Conservation (phyloP, 2,113 vertebrate genomes). For the Arvicanthis niloticus region DNA sequence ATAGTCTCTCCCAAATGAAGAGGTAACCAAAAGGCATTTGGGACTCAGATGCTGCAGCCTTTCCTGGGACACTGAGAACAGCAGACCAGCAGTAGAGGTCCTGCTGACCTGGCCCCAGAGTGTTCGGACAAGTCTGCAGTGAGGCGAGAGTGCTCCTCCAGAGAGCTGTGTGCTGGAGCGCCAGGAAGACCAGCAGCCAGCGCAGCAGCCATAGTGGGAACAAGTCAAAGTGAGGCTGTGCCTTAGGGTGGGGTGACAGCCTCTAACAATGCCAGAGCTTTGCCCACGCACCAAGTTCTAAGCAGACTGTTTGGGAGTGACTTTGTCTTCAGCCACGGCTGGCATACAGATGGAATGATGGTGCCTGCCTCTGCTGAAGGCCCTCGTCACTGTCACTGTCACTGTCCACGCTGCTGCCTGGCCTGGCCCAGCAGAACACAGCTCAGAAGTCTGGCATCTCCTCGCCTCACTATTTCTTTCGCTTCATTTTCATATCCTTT, state of each 20-base stretch:
- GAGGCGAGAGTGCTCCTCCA: neutral
- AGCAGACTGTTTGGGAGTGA: neutral
- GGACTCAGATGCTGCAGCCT: neutral
- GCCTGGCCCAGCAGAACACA: neutral
- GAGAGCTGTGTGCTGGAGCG: neutral
- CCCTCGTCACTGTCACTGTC: neutral
- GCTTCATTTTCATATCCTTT: constrained; percentile 88
- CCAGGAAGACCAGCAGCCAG: neutral
- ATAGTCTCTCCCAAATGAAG: neutral
- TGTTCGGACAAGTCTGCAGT: neutral
- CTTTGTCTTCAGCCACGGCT: neutral
- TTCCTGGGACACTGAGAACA: neutral
- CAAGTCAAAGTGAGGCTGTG: neutral
- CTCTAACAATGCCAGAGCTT: neutral
- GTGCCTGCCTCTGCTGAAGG: neutral
- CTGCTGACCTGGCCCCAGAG: neutral
- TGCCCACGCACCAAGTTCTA: neutral
- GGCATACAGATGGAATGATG: neutral
- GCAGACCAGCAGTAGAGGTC: neutral
- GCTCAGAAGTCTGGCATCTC: neutral
- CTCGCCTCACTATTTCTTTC: constrained; percentile 81
- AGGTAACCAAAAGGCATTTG: neutral
- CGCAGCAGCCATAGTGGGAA: fast-evolving
- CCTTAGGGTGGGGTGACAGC: too few species aligned
- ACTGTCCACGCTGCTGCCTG: neutral